Percentiles rank a stretch among this genome's conserved stretches.
These are phyloP conservation scores for Tenrec ecaudatus DNA, from an alignment of 2,113 vertebrate species.

Conservation along the genomic window DNA sequence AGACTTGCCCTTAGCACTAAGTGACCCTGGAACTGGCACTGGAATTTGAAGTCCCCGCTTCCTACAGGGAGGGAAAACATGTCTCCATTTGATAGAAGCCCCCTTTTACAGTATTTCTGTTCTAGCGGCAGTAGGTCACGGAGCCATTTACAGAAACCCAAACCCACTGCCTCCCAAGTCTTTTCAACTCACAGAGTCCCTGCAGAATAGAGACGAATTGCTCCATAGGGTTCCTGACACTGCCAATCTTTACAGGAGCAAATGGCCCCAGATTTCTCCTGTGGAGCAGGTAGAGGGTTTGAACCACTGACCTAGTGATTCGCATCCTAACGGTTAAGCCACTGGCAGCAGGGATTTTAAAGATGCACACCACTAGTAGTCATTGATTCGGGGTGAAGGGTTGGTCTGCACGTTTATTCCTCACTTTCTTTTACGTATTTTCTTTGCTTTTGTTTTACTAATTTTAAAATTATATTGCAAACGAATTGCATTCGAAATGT, in stretches of 20 bases:
- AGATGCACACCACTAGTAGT: accelerated
- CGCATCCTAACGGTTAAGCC: no score
- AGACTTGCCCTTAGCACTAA: not conserved
- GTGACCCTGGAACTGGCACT: not conserved
- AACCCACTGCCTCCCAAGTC: no score
- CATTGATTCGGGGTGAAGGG: no score
- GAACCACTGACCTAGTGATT: no score
- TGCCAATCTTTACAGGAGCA: no score
- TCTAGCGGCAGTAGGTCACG: not conserved
- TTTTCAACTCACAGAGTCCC: no score
- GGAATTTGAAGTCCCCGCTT: not conserved
- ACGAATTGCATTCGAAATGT: slow-evolving; percentile 29
- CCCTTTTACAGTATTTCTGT: not conserved
- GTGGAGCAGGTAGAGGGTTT: no score
- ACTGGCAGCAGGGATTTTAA: no score
- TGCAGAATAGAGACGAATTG: no score
- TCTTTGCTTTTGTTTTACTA: not conserved
- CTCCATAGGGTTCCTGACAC: no score
- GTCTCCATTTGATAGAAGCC: not conserved
- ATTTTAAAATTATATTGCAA: slow-evolving; percentile 39
- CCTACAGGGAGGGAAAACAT: not conserved
- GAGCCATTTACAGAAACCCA: no score
- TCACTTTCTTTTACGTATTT: not conserved
- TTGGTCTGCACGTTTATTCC: not conserved
- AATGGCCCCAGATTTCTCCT: no score